A percentile compares a stretch with the other conserved stretches of the same genome.
Conservation (phyloP, 2,797 vertebrate genomes). For the Acestrorhynchus altus region DNA sequence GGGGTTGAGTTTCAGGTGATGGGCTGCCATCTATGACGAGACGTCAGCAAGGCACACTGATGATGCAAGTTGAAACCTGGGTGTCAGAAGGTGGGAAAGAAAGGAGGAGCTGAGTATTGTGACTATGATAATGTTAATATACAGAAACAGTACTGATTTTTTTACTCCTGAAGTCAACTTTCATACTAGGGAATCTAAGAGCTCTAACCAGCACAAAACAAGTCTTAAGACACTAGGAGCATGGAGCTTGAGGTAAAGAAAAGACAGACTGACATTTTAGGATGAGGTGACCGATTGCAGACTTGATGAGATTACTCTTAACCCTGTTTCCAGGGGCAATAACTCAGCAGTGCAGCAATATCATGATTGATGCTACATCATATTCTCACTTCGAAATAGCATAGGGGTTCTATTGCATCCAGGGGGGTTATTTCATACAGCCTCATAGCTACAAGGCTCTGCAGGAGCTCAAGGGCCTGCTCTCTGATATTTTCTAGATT, state of each 20-base stretch:
- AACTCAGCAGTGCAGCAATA: slow-evolving; percentile 47
- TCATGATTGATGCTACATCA: slow-evolving; percentile 50
- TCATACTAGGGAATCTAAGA: background rate
- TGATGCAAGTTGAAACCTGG: no score
- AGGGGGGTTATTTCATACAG: slow-evolving; percentile 50
- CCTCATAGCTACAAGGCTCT: slow-evolving; percentile 42
- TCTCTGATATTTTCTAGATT: slow-evolving; percentile 41
- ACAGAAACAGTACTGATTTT: no score
- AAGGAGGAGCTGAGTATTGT: no score
- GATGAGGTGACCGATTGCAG: slow-evolving; percentile 48
- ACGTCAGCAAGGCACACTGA: no score
- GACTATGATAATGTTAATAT: no score
- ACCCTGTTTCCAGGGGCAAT: slow-evolving; percentile 52
- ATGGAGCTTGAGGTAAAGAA: slow-evolving; percentile 25
- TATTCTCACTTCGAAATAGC: slow-evolving; percentile 40
- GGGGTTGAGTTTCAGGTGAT: no score
- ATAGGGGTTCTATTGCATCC: slow-evolving; percentile 23
- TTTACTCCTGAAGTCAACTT: background rate
- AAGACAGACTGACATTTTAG: slow-evolving; percentile 40
- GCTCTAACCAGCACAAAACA: slow-evolving; percentile 21
- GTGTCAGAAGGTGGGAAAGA: no score
- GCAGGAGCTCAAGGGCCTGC: slow-evolving; percentile 41
- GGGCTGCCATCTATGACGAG: no score
- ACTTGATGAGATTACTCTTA: slow-evolving; percentile 55
- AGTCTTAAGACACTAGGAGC: slow-evolving; percentile 28